Conservation (phyloP, 2,888 invertebrate genomes). For the Aporophyla nigra region DNA sequence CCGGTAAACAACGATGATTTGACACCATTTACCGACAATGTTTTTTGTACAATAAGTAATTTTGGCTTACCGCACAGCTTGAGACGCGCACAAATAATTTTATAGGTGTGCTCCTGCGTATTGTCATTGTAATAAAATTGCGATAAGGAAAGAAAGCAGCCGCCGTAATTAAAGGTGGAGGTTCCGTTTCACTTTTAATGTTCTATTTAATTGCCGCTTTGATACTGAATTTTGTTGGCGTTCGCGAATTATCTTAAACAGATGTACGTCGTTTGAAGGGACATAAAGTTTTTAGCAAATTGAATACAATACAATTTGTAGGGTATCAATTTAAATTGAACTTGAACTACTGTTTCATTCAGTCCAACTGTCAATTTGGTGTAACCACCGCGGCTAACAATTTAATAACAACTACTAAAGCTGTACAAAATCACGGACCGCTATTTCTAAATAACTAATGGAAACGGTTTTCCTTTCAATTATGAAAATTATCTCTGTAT, state of each 20-base stretch:
- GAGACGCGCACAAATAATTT: slow-evolving; percentile 81
- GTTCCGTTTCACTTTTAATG: slow-evolving; percentile 80
- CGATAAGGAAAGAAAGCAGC: slow-evolving; percentile 86
- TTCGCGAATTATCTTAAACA: slow-evolving; percentile 71
- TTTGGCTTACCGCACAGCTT: slow-evolving; percentile 65
- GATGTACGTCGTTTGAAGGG: slow-evolving; percentile 63
- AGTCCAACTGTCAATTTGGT: slow-evolving; percentile 62
- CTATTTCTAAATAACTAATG: slow-evolving; percentile 65
- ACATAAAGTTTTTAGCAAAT: slow-evolving; percentile 59
- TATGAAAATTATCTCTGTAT: slow-evolving; percentile 60
- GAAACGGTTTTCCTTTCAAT: slow-evolving; percentile 66
- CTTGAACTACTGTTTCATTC: slow-evolving; percentile 66
- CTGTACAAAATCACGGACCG: slow-evolving; percentile 65
- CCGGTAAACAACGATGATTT: slow-evolving; percentile 81
- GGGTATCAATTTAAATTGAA: slow-evolving; percentile 57
- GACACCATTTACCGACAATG: slow-evolving; percentile 79
- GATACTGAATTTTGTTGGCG: slow-evolving; percentile 71
- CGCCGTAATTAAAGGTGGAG: slow-evolving; percentile 84
- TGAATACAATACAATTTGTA: slow-evolving; percentile 57
- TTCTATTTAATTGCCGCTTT: slow-evolving; percentile 79
- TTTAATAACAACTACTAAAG: slow-evolving; percentile 63
- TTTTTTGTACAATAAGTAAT: slow-evolving; percentile 72
- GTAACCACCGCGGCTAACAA: slow-evolving; percentile 62
- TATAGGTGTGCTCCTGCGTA: slow-evolving; percentile 84
- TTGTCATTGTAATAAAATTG: slow-evolving; percentile 87